Evolutionary conservation across 2,888 invertebrate species (phyloP), one percentile per base, ranked within the genome.

Genomic region (Drosophila stalkeri): DNA sequence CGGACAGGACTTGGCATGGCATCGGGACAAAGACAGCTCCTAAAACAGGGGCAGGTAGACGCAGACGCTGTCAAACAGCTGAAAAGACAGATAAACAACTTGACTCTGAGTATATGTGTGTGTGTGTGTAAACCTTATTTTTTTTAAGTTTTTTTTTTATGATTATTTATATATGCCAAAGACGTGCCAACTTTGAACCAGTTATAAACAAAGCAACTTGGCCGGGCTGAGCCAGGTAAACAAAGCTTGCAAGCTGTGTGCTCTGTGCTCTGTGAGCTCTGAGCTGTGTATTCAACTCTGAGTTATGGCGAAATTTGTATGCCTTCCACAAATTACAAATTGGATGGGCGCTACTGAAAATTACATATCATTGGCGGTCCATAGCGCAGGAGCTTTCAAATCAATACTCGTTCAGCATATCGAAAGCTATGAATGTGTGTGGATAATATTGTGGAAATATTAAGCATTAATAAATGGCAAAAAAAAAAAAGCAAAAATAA

Each of bases 141-240:
- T 54, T n/a, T 67, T 54, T 2, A n/a, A n/a, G n/a, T 2, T 2
- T 51, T 51, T 51, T 66, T 52, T 68, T 56, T 64, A 37, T 67
- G 63, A 41, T 59, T 60, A 16, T 69, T 71, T 81, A 74, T 82
- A 67, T 86, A 83, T 84, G 86, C 84, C 82, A 82, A 60, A 86
- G 86, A 86, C 86, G 83, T 88, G 89, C 89, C 70, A 86, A 78
- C 77, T 86, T 82, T 88, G 89, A 86, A 86, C 89, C 86, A 85
- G 89, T 85, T 85, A 76, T 80, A 80, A 86, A 86, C 81, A 83
- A 88, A 88, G 73, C 73, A 63, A 72, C 59, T 69, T 64, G 63
- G 69, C 67, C 75, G 63, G 61, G 64, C 61, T 68, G 66, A 75
- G 37, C 46, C 63, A 72, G 64, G 31, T 33, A 68, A 68, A 54